Evolutionary conservation across 2,113 vertebrate species (phyloP).

Genomic region (Neofelis nebulosa): DNA sequence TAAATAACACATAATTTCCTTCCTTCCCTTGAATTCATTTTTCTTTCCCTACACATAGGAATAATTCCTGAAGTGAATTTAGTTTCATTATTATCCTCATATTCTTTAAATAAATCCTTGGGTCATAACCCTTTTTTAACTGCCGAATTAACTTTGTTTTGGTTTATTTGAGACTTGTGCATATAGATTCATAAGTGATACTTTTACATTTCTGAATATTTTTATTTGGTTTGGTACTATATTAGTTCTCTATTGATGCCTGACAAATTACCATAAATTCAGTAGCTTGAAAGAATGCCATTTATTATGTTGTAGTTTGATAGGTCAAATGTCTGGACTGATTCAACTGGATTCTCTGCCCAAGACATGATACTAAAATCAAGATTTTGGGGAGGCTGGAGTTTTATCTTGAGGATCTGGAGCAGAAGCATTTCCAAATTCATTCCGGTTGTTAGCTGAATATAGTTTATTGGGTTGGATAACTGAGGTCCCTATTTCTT

Average conservation of each 20-base stretch:
- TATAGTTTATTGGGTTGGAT: background rate
- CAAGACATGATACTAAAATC: background rate
- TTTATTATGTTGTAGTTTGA: background rate
- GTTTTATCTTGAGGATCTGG: background rate
- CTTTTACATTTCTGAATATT: background rate
- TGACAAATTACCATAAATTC: background rate
- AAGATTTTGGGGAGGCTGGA: background rate
- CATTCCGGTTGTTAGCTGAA: background rate
- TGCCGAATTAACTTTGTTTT: background rate
- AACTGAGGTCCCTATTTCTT: background rate
- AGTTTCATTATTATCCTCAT: background rate
- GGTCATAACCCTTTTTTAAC: background rate
- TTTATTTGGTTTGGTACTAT: background rate
- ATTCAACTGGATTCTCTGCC: background rate
- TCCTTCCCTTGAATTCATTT: background rate
- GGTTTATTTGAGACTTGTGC: background rate
- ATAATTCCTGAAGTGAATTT: background rate
- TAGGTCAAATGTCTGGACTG: background rate
- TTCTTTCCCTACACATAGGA: conserved; percentile 35
- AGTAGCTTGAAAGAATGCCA: background rate
- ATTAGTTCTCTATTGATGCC: background rate
- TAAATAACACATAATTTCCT: background rate
- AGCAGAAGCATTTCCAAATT: background rate
- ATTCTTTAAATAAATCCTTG: background rate
- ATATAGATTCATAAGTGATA: background rate